These are phyloP conservation scores for Drosophila trichaetosa DNA, from an alignment of 2,888 invertebrate species.

Conservation along the genomic window DNA sequence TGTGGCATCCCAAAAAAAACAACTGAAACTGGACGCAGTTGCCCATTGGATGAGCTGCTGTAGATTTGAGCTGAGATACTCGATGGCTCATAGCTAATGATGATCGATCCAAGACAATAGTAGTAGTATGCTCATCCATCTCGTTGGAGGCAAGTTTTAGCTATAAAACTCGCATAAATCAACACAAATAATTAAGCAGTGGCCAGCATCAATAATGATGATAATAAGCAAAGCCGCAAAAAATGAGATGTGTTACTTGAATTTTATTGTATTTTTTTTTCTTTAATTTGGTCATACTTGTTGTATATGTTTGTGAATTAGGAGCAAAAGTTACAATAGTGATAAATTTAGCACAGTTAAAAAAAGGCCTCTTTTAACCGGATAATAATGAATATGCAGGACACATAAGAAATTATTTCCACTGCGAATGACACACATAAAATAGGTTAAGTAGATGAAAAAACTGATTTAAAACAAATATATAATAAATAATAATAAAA, in stretches of 20 bases:
- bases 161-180: slow-evolving; percentile 78
- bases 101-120: slow-evolving; percentile 45
- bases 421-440: neutral
- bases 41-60: slow-evolving; percentile 1
- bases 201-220: slow-evolving; percentile 46
- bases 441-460: neutral
- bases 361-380: too few species aligned
- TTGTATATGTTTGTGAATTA: slow-evolving; percentile 52
- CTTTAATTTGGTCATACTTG: slow-evolving; percentile 19
- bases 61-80: slow-evolving; percentile 11
- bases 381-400: neutral
- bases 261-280: neutral
- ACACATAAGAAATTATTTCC: neutral
- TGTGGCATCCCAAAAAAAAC: slow-evolving; percentile 19
- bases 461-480: too few species aligned
- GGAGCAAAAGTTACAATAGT: slow-evolving; percentile 24
- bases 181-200: slow-evolving; percentile 70
- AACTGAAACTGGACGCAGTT: slow-evolving; percentile 24
- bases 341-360: neutral
- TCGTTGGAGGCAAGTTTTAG: slow-evolving; percentile 21
- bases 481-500: neutral
- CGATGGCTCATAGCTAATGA: slow-evolving; percentile 7
- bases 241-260: slow-evolving; percentile 12
- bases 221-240: slow-evolving; percentile 42
- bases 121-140: slow-evolving; percentile 12